Percentiles rank a stretch among this genome's conserved stretches.
Conservation (phyloP, 2,113 vertebrate species). For the Eidolon helvum region DNA sequence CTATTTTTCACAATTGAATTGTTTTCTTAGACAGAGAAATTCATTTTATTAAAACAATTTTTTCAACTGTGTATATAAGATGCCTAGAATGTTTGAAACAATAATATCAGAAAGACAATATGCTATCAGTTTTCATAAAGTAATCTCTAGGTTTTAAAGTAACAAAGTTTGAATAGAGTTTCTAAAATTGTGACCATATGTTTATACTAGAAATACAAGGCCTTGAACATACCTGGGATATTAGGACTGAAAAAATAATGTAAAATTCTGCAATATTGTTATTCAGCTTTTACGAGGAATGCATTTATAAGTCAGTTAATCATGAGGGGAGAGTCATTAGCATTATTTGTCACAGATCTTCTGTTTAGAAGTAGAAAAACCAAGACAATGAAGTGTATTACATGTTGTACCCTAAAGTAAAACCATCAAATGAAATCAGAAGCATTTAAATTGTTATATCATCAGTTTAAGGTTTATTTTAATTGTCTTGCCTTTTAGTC, state of each 20-base stretch:
- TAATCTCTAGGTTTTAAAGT: neutral
- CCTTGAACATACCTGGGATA: neutral
- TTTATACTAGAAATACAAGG: neutral
- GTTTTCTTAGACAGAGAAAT: neutral
- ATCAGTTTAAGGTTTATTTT: slow-evolving; percentile 25
- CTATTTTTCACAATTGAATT: neutral
- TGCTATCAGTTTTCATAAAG: neutral
- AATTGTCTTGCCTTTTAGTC: slow-evolving; percentile 66
- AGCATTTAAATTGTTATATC: slow-evolving; percentile 40
- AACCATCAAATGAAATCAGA: slow-evolving; percentile 71
- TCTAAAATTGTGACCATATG: neutral
- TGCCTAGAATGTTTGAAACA: neutral
- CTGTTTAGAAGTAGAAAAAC: slow-evolving; percentile 38
- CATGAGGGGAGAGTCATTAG: slow-evolving; percentile 14
- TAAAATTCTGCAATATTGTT: neutral
- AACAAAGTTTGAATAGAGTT: neutral
- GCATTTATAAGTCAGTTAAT: slow-evolving; percentile 32
- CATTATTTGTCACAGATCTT: slow-evolving; percentile 51
- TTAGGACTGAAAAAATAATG: neutral
- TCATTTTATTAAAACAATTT: slow-evolving; percentile 12
- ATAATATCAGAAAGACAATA: neutral
- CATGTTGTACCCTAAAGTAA: slow-evolving; percentile 62
- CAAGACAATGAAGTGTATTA: slow-evolving; percentile 59
- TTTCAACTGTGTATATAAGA: neutral
- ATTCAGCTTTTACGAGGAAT: neutral